A percentile compares a stretch with the other conserved stretches of the same genome.
These are phyloP conservation scores for Neotoma lepida DNA, from an alignment of 2,113 vertebrate genomes.

Conservation along the genomic window DNA sequence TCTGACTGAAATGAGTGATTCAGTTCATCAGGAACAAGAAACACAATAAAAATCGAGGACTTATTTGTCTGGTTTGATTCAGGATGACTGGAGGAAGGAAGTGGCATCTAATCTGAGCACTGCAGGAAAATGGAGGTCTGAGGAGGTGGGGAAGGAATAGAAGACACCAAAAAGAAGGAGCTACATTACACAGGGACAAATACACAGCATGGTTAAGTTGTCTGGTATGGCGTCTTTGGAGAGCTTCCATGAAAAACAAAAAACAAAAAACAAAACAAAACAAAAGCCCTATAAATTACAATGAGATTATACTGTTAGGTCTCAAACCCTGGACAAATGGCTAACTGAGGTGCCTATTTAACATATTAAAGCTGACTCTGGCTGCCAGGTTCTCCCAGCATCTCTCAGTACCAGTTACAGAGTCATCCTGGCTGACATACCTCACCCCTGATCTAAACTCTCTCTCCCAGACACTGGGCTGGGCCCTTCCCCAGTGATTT, in stretches of 20 bases:
- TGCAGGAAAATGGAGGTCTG: background rate
- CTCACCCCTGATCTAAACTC: background rate
- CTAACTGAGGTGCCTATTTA: background rate
- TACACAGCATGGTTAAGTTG: background rate
- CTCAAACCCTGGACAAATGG: background rate
- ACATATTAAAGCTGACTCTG: background rate
- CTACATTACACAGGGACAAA: background rate
- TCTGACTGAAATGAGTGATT: background rate
- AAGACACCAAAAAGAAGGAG: background rate
- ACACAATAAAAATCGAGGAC: background rate
- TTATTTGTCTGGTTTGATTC: background rate
- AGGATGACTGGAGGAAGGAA: background rate
- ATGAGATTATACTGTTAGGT: background rate
- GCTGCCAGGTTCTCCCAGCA: background rate
- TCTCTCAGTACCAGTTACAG: background rate
- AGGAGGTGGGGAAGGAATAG: background rate
- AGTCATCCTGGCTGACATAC: background rate
- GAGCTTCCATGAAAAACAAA: background rate
- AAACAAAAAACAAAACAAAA: too few relatives aligned
- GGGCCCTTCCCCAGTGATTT: background rate
- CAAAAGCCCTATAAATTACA: background rate
- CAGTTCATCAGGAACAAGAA: background rate
- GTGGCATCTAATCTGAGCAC: background rate
- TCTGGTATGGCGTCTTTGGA: background rate
- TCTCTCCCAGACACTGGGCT: background rate